A percentile compares a stretch with the other conserved stretches of the same genome.
Evolutionary conservation across 1,140 invertebrate species (phyloP).

Genomic region (Oscheius sp.): DNA sequence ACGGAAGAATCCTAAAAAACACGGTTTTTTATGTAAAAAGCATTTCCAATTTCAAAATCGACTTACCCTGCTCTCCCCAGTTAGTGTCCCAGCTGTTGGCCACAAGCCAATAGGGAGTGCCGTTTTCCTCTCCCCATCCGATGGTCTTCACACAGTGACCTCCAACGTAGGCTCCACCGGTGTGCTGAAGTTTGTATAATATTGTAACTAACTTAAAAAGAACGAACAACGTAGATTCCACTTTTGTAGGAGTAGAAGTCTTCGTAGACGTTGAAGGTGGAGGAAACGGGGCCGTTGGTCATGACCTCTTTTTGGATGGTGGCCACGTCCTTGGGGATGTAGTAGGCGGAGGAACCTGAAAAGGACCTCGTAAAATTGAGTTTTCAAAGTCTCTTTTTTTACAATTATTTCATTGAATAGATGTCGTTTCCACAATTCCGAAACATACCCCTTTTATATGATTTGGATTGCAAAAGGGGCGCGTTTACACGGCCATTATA

Average conservation of each 20-base stretch:
- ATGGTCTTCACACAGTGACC: background rate
- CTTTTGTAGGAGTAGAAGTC: background rate
- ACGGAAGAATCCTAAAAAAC: background rate
- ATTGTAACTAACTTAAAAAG: too few relatives aligned
- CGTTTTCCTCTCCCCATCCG: background rate
- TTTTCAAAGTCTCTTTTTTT: too few relatives aligned
- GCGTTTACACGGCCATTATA: too few relatives aligned
- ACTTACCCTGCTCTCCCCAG: background rate
- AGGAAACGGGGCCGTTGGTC: too few relatives aligned
- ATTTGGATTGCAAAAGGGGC: too few relatives aligned
- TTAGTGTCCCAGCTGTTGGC: background rate
- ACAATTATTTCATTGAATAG: too few relatives aligned
- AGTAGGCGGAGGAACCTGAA: slow-evolving; percentile 67
- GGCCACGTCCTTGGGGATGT: too few relatives aligned
- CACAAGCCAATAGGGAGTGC: background rate
- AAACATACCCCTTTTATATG: too few relatives aligned
- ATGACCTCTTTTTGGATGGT: too few relatives aligned
- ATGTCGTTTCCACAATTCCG: too few relatives aligned
- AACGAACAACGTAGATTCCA: too few relatives aligned
- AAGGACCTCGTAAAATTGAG: background rate
- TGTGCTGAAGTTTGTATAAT: background rate
- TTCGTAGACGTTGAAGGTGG: too few relatives aligned
- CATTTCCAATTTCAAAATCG: background rate
- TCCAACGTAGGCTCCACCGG: background rate
- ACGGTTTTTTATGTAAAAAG: background rate